A percentile compares a stretch with the other conserved stretches of the same genome.
Conservation (phyloP, 2,888 invertebrate species). For the Epirrita christyi region DNA sequence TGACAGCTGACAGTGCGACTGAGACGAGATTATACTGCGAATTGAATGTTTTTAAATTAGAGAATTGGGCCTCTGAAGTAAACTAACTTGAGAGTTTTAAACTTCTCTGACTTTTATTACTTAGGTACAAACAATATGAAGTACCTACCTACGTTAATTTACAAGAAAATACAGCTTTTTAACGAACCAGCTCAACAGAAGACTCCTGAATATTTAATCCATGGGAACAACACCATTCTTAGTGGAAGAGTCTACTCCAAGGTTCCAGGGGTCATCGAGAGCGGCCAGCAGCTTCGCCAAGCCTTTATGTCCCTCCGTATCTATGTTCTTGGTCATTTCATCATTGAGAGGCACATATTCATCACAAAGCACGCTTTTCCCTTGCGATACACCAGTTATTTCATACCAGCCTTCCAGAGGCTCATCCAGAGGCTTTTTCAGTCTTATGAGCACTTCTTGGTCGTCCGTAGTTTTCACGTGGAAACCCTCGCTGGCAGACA, state of each 20-base stretch:
- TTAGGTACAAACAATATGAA: neutral
- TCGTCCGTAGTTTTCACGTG: constrained; percentile 77
- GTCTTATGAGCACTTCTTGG: constrained; percentile 71
- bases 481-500: constrained; percentile 74
- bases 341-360: constrained; percentile 72
- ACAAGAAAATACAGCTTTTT: neutral
- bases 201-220: constrained; percentile 51
- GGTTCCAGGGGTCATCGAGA: constrained; percentile 79
- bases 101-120: neutral
- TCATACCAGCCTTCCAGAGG: constrained; percentile 80
- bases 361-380: constrained; percentile 73
- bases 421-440: constrained; percentile 69
- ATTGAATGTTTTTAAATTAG: too few species aligned
- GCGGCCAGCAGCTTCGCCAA: constrained; percentile 69
- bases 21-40: too few species aligned
- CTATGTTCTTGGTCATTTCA: constrained; percentile 71
- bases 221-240: constrained; percentile 64
- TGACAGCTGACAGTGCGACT: too few species aligned
- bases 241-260: constrained; percentile 61
- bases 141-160: neutral
- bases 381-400: constrained; percentile 75
- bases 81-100: neutral
- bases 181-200: neutral
- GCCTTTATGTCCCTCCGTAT: constrained; percentile 73
- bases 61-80: neutral